Evolutionary conservation across 2,888 invertebrate genomes (phyloP).

Genomic region (Podabrus alpinus): DNA sequence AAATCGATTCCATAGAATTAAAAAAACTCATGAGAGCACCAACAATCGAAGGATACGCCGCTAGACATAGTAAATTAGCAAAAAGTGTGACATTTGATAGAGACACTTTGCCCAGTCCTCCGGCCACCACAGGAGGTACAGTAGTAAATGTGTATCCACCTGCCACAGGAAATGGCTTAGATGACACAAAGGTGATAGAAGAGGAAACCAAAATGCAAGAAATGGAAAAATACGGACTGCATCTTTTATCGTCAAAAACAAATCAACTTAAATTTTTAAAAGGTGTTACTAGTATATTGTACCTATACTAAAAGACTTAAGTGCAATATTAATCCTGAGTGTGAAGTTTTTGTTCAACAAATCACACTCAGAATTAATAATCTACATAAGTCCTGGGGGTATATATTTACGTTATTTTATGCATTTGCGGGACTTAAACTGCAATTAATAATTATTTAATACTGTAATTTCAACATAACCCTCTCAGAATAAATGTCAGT

Average conservation of each 20-base stretch:
- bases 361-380: too few species aligned
- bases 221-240: constrained; percentile 61
- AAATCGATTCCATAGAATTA: constrained; percentile 61
- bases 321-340: too few species aligned
- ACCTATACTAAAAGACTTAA: too few species aligned
- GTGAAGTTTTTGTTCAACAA: too few species aligned
- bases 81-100: constrained; percentile 89
- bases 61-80: constrained; percentile 82
- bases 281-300: too few species aligned
- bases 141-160: constrained; percentile 44
- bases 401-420: too few species aligned
- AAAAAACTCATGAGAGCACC: constrained; percentile 77
- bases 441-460: too few species aligned
- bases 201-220: constrained; percentile 62
- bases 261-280: constrained; percentile 64
- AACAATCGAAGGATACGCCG: constrained; percentile 86
- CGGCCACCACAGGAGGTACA: constrained; percentile 53
- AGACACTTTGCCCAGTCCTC: constrained; percentile 82
- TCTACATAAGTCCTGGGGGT: too few species aligned
- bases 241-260: constrained; percentile 62
- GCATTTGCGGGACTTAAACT: too few species aligned
- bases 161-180: constrained; percentile 49
- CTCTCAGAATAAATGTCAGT: too few species aligned
- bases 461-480: too few species aligned
- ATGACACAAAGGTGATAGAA: constrained; percentile 49